Evolutionary conservation across 2,888 invertebrate species (phyloP).

Genomic region (Plagiodera versicolora): DNA sequence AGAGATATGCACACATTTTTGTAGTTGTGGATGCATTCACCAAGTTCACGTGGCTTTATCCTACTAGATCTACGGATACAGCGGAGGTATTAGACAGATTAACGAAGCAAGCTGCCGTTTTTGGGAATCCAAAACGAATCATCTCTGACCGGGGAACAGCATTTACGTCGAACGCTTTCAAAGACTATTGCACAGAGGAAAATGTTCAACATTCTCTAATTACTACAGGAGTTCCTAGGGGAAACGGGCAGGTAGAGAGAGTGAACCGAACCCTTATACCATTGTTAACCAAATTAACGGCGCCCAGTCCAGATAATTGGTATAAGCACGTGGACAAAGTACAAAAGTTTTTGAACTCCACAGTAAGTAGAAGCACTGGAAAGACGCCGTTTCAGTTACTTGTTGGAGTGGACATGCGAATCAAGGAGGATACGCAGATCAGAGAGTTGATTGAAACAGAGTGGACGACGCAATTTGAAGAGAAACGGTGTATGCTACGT

Average conservation of each 20-base stretch:
- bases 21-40: constrained; percentile 43
- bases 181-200: constrained; percentile 44
- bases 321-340: constrained; percentile 34
- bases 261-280: constrained; percentile 43
- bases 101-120: constrained; percentile 25
- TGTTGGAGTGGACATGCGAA: constrained; percentile 30
- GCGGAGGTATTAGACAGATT: constrained; percentile 35
- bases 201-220: constrained; percentile 41
- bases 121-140: constrained; percentile 36
- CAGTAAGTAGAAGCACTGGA: constrained; percentile 38
- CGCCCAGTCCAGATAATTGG: constrained; percentile 43
- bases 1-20: constrained; percentile 41
- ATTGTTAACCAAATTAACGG: constrained; percentile 44
- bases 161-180: constrained; percentile 46
- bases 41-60: constrained; percentile 44
- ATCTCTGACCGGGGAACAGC: constrained; percentile 46
- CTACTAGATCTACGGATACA: constrained; percentile 37
- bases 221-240: constrained; percentile 43
- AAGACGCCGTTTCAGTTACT: constrained; percentile 35
- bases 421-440: constrained; percentile 19
- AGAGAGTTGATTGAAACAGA: constrained; percentile 22
- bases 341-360: constrained; percentile 41
- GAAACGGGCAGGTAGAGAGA: constrained; percentile 49
- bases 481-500: constrained; percentile 21
- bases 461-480: too few relatives aligned